Base-by-base conservation (phyloP, 2,797 vertebrate species). In the Anguilla pacifica region DNA sequence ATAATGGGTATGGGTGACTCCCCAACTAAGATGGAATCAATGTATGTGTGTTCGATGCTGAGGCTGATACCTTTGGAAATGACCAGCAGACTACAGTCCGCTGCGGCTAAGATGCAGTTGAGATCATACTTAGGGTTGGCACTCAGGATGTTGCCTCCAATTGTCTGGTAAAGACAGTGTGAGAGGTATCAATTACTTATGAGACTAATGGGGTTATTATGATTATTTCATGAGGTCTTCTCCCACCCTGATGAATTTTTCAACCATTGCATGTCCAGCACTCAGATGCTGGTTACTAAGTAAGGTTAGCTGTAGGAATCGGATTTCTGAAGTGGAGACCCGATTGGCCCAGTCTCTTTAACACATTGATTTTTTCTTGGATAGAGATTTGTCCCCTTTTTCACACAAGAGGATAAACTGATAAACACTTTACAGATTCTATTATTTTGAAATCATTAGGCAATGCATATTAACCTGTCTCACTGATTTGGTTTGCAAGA, bases 71-170 rank as follows among this genome's bases (percentile, higher is more conserved):
- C 94, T 94, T 86, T 90, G 28, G 96, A 97, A n/a, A 88, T 85
- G 82, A 97, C 86, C 31, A 83, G 90, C 86, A 97, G 96, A 0
- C 89, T 82, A 28, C 95, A 92, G 0, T 93, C 93, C 83, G 94
- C 92, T 85, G 95, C 96, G 70, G 96, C 95, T 87, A 97, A 90
- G 91, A 97, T 0, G 86, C 97, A 96, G 90, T 95, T 96, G 92
- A 97, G 93, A 88, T 97, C 97, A 0, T 96, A 97, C 31, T 94
- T 95, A 87, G 94, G 91, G 87, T 95, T 95, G 83, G 93, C 94
- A 81, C 95, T 96, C 49, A 97, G 5, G 39, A 97, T 90, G 70
- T 97, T 97, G 85, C 96, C 97, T 39, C 96, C 97, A 91, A 97
- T 89, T 11, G 96, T 96, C 97, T 97, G 90, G 72, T 67, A 92